Evolutionary conservation across 2,888 invertebrate species (phyloP).

Genomic region (Dioctria linearis): DNA sequence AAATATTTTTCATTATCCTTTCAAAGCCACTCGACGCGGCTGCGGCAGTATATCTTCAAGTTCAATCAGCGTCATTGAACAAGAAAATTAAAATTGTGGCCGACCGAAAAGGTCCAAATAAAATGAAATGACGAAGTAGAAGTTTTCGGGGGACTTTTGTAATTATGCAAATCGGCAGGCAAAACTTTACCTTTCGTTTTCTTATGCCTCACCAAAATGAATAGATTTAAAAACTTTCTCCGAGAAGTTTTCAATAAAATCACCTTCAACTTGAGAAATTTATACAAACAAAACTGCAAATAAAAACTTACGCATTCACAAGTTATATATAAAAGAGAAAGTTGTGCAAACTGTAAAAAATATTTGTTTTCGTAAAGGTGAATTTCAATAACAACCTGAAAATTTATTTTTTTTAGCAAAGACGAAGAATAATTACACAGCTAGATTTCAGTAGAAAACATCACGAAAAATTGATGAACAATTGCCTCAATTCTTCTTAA

Average conservation of each 20-base stretch:
- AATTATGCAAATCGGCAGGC: slow-evolving; percentile 52
- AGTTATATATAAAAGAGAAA: too few species aligned
- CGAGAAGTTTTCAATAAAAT: slow-evolving; percentile 38
- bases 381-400: too few species aligned
- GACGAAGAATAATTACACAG: neutral
- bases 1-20: slow-evolving; percentile 14
- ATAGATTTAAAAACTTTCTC: slow-evolving; percentile 40
- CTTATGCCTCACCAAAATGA: slow-evolving; percentile 33
- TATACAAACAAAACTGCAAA: slow-evolving; percentile 48
- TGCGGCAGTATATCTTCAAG: slow-evolving; percentile 50
- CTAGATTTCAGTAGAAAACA: neutral
- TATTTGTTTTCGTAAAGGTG: too few species aligned
- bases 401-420: neutral
- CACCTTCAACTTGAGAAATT: slow-evolving; percentile 35
- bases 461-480: neutral
- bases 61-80: slow-evolving; percentile 55
- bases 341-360: too few species aligned
- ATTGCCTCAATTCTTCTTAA: neutral
- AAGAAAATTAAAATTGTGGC: slow-evolving; percentile 54
- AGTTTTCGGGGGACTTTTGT: slow-evolving; percentile 51
- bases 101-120: slow-evolving; percentile 38
- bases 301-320: slow-evolving; percentile 28
- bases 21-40: neutral
- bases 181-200: slow-evolving; percentile 48
- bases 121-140: slow-evolving; percentile 43